Conservation (phyloP, 64 coral and sea anemone species). For the Stichodactyla mertensii region DNA sequence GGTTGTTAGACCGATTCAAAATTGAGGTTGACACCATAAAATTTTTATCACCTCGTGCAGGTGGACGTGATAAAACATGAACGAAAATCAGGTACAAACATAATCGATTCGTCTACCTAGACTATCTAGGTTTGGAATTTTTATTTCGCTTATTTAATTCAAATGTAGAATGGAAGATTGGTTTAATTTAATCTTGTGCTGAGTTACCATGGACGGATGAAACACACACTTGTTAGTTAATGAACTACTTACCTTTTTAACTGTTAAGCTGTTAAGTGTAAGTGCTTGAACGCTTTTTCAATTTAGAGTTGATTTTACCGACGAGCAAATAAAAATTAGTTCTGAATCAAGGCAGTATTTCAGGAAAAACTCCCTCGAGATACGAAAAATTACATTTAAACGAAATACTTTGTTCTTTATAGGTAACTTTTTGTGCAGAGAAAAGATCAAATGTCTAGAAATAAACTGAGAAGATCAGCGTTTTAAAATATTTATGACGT, state of each 20-base stretch:
- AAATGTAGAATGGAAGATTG: neutral
- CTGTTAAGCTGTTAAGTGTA: neutral
- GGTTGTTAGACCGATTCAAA: neutral
- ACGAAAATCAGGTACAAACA: neutral
- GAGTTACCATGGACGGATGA: neutral
- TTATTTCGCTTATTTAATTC: neutral
- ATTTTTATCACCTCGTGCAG: neutral
- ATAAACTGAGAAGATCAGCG: neutral
- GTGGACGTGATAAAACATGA: neutral
- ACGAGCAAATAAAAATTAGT: too few relatives aligned
- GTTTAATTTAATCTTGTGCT: neutral
- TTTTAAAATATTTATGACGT: neutral
- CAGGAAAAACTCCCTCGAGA: neutral
- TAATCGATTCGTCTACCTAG: neutral
- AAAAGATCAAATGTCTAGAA: neutral
- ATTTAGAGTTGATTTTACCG: too few relatives aligned
- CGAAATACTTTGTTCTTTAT: neutral
- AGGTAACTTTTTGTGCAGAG: neutral
- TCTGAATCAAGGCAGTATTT: neutral
- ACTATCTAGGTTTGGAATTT: neutral
- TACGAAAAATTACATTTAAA: neutral
- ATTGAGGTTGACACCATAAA: neutral
- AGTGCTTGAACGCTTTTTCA: neutral
- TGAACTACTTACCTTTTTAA: neutral
- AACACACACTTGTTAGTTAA: neutral